Conservation (phyloP, 1,140 invertebrate species). For the Zaprionus taronus region DNA sequence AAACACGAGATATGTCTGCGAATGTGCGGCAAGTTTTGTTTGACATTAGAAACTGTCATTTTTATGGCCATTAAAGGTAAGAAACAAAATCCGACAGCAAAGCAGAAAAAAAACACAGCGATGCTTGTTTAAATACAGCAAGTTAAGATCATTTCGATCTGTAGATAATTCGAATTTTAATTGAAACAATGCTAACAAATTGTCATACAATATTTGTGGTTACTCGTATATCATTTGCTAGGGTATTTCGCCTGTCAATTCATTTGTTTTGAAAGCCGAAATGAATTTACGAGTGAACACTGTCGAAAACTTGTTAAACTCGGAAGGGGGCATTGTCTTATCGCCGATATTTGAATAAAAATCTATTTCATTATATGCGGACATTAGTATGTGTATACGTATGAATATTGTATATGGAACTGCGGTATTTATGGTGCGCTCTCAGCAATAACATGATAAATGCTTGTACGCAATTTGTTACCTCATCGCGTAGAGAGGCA, state of each 20-base stretch:
- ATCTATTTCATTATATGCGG: slow-evolving; percentile 51
- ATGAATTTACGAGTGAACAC: slow-evolving; percentile 63
- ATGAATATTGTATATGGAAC: slow-evolving; percentile 16
- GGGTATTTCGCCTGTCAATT: slow-evolving; percentile 4
- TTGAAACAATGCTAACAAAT: slow-evolving; percentile 6
- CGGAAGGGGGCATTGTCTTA: slow-evolving; percentile 35
- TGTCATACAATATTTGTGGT: background rate
- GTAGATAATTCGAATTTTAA: background rate
- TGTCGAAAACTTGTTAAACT: slow-evolving; percentile 36
- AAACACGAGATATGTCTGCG: slow-evolving; percentile 19
- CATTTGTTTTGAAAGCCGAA: slow-evolving; percentile 46
- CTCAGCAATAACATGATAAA: slow-evolving; percentile 80
- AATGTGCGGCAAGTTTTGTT: slow-evolving; percentile 63
- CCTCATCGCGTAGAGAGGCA: slow-evolving; percentile 61
- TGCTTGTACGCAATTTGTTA: slow-evolving; percentile 82
- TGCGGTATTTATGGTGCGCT: slow-evolving; percentile 36
- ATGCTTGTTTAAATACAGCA: too few relatives aligned
- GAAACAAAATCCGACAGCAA: background rate
- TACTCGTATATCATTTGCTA: slow-evolving; percentile 3
- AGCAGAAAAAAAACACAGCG: background rate
- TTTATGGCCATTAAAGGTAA: slow-evolving; percentile 33
- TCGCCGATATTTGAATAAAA: slow-evolving; percentile 73
- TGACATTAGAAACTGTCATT: slow-evolving; percentile 76
- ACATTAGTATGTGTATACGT: background rate
- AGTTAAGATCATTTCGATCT: background rate